phyloP scores from a whole-genome alignment of 2,797 vertebrate genomes.

The Falco cherrug region DNA sequence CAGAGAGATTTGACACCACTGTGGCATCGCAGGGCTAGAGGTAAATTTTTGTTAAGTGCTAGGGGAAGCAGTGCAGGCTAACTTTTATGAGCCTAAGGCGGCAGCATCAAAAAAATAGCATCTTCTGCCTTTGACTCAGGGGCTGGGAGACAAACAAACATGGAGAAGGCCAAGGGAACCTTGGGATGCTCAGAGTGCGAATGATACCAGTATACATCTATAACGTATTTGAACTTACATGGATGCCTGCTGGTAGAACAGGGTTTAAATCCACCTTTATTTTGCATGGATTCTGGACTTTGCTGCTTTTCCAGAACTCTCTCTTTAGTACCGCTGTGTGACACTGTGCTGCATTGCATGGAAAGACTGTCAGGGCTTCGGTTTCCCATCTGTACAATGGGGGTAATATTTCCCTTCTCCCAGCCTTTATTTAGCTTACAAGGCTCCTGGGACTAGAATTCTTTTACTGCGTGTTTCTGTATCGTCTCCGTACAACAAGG shows the following conservation, averaged over 20 bases:
- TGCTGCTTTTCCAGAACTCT: neutral
- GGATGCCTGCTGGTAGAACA: neutral
- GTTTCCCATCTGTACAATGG: neutral
- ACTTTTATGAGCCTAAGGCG: neutral
- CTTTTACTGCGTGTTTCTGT: neutral
- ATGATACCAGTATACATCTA: neutral
- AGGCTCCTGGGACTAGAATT: neutral
- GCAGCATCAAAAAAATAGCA: neutral
- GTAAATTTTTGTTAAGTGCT: neutral
- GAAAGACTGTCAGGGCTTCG: neutral
- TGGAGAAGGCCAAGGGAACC: neutral
- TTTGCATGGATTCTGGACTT: neutral
- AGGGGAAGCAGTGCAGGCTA: neutral
- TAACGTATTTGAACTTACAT: neutral
- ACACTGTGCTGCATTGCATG: neutral
- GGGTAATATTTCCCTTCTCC: conserved; percentile 15
- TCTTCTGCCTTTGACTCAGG: neutral
- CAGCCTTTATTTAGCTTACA: neutral
- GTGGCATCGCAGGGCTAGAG: neutral
- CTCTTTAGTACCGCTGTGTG: neutral
- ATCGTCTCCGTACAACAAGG: neutral
- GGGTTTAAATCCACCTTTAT: neutral
- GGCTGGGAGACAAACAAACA: neutral
- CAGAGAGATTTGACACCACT: conserved; percentile 33
- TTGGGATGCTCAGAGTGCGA: neutral